Percentiles rank a stretch among this genome's conserved stretches.
Evolutionary conservation across 2,888 invertebrate species (phyloP).

Genomic region (Thereva unica): DNA sequence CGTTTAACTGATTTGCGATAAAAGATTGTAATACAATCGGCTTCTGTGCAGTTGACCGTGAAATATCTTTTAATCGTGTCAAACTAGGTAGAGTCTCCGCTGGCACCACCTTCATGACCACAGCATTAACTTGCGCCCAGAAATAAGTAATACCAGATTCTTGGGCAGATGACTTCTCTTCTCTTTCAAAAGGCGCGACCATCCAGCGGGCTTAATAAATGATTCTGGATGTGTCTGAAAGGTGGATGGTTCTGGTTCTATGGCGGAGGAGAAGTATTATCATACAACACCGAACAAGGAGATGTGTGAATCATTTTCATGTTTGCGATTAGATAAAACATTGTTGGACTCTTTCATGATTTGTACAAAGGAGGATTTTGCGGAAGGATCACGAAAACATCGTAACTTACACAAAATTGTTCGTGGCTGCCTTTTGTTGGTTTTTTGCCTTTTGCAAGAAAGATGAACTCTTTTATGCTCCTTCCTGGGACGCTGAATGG

Average conservation of each 20-base stretch:
- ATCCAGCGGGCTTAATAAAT: constrained; percentile 22
- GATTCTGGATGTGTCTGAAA: constrained; percentile 24
- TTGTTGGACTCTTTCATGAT: constrained; percentile 7
- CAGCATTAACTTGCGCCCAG: constrained; percentile 14
- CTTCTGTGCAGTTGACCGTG: constrained; percentile 33
- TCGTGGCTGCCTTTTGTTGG: no score
- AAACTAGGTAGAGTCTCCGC: constrained; percentile 21
- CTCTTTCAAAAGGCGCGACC: constrained; percentile 1
- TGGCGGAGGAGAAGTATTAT: neutral
- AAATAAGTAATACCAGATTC: constrained; percentile 22
- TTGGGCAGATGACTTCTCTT: neutral
- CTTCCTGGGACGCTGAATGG: no score
- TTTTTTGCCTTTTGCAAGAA: no score
- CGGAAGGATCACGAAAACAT: no score
- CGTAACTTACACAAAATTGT: no score
- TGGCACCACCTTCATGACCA: constrained; percentile 24
- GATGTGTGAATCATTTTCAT: constrained; percentile 31
- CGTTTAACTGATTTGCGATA: constrained; percentile 3
- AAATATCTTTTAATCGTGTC: constrained; percentile 34
- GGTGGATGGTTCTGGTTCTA: constrained; percentile 24
- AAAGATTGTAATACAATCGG: constrained; percentile 35
- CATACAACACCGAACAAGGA: constrained; percentile 13
- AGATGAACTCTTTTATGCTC: no score
- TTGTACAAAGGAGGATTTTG: no score
- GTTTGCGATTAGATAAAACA: constrained; percentile 35